These are phyloP conservation scores for Thamnaconus septentrionalis DNA, from an alignment of 2,113 vertebrate genomes.

Conservation along the genomic window DNA sequence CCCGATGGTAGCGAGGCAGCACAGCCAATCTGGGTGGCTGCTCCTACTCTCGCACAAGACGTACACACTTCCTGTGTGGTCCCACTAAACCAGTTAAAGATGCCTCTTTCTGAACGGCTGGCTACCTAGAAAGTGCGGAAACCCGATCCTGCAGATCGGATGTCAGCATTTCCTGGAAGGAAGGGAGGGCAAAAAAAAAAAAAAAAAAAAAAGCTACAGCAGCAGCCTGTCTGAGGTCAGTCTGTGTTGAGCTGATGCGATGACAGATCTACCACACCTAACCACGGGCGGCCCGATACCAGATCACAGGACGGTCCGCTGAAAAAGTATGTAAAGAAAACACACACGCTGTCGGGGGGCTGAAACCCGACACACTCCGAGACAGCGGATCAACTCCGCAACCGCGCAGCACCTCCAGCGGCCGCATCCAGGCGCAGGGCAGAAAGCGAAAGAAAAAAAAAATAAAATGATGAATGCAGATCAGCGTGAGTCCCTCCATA, in stretches of 20 bases:
- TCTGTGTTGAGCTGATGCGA: slow-evolving; percentile 56
- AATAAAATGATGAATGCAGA: slow-evolving; percentile 30
- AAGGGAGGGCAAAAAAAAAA: too few species aligned
- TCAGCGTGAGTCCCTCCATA: slow-evolving; percentile 28
- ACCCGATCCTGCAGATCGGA: slow-evolving; percentile 60
- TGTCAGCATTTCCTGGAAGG: slow-evolving; percentile 67
- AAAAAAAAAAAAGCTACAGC: slow-evolving; percentile 6
- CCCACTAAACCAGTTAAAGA: slow-evolving; percentile 68
- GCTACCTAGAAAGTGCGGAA: slow-evolving; percentile 64
- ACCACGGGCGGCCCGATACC: slow-evolving; percentile 61
- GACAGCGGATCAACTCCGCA: too few species aligned
- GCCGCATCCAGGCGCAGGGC: slow-evolving; percentile 3
- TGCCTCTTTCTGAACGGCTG: slow-evolving; percentile 53
- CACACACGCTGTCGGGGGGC: background rate
- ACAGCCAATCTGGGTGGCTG: slow-evolving; percentile 45
- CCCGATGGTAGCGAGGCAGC: slow-evolving; percentile 23
- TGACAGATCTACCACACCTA: slow-evolving; percentile 69
- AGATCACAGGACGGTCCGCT: slow-evolving; percentile 55
- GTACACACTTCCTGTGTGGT: slow-evolving; percentile 51
- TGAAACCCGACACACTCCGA: too few species aligned
- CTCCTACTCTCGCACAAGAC: slow-evolving; percentile 20
- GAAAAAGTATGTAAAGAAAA: slow-evolving; percentile 10
- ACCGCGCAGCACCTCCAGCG: background rate
- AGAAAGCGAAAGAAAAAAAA: background rate
- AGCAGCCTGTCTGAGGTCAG: slow-evolving; percentile 62